phyloP scores from a whole-genome alignment of 2,888 invertebrate genomes.

The Drosophila dives region DNA sequence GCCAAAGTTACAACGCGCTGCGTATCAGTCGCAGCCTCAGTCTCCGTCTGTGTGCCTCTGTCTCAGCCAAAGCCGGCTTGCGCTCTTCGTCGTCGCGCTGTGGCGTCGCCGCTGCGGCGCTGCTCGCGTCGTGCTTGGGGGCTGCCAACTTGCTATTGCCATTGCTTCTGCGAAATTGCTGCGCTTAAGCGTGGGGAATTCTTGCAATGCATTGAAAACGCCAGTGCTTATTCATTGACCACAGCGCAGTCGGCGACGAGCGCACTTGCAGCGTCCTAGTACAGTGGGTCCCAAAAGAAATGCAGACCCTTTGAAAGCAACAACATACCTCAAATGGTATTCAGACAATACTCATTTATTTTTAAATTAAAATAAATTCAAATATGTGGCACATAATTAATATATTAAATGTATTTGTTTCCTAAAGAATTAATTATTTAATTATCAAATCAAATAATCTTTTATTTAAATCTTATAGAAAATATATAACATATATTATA shows the following conservation, averaged over 20 bases:
- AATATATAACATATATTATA: neutral
- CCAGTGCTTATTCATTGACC: constrained; percentile 60
- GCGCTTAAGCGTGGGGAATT: constrained; percentile 58
- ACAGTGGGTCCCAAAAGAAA: constrained; percentile 20
- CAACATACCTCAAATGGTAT: neutral
- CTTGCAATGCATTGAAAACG: constrained; percentile 61
- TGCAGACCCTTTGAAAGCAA: neutral
- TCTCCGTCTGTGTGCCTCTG: constrained; percentile 23
- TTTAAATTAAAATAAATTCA: neutral
- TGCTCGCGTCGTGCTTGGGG: constrained; percentile 28
- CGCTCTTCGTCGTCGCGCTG: constrained; percentile 27
- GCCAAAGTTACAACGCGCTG: constrained; percentile 68
- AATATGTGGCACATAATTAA: neutral
- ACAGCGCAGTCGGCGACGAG: constrained; percentile 36
- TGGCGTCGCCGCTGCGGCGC: constrained; percentile 33
- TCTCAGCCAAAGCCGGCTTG: constrained; percentile 50
- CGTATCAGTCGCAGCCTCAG: constrained; percentile 25
- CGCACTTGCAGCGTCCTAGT: constrained; percentile 5
- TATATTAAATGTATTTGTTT: neutral
- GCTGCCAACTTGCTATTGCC: constrained; percentile 59
- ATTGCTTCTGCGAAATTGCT: constrained; percentile 50
- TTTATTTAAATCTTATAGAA: neutral
- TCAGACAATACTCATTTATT: neutral
- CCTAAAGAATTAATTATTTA: neutral
- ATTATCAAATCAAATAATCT: neutral